Conservation (phyloP, 1,140 invertebrate genomes). For the Planococcus citri region DNA sequence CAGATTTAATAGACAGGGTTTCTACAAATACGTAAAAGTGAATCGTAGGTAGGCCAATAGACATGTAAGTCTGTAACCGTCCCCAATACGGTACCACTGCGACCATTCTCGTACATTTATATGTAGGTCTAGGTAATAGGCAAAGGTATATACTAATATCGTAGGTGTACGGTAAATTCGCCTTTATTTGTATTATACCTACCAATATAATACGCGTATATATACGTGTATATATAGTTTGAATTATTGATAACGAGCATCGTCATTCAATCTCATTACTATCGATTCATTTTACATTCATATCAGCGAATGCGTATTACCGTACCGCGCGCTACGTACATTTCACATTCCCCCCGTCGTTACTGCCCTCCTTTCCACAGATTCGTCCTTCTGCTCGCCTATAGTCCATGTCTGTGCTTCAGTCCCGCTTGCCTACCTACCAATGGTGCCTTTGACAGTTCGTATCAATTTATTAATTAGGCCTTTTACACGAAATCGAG, state of each 20-base stretch:
- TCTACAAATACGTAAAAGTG: too few relatives aligned
- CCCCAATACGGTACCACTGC: too few relatives aligned
- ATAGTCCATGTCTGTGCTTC: too few relatives aligned
- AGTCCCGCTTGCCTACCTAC: too few relatives aligned
- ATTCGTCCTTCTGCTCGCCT: too few relatives aligned
- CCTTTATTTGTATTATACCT: background rate
- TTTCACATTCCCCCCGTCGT: background rate
- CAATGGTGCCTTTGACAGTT: background rate
- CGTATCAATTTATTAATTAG: constrained; percentile 2
- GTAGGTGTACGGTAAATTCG: background rate
- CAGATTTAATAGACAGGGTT: background rate
- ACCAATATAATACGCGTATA: background rate
- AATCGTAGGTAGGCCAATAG: too few relatives aligned
- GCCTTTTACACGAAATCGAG: background rate
- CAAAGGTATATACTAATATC: too few relatives aligned
- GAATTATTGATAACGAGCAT: constrained; percentile 7
- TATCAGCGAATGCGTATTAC: background rate
- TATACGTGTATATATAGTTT: background rate
- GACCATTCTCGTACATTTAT: too few relatives aligned
- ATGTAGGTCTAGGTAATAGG: too few relatives aligned
- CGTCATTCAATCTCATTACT: constrained; percentile 3
- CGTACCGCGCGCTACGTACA: background rate
- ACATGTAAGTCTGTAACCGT: too few relatives aligned
- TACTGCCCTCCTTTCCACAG: too few relatives aligned
- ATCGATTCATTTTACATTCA: background rate